Conservation (phyloP, 2,888 invertebrate genomes). For the Adelphocoris suturalis region DNA sequence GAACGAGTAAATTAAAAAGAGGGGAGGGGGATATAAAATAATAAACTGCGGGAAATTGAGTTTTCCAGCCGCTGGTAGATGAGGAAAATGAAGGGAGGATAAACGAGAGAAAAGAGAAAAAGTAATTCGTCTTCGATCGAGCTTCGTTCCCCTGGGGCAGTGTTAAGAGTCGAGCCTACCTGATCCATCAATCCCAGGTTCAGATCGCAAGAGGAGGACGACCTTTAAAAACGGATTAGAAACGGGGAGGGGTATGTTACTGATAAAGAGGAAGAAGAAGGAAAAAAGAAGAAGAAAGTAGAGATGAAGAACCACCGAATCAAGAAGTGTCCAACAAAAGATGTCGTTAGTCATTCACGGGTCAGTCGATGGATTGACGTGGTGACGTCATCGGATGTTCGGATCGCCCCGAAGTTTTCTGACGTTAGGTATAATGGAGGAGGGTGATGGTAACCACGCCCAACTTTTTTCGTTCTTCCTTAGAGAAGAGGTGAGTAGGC, state of each 20-base stretch:
- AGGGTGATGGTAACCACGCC: slow-evolving; percentile 15
- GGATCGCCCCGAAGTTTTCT: neutral
- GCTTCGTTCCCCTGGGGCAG: neutral
- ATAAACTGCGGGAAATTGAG: neutral
- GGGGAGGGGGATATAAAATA: neutral
- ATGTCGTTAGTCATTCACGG: slow-evolving; percentile 23
- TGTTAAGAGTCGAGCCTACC: neutral
- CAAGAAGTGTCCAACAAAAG: neutral
- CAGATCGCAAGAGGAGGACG: neutral
- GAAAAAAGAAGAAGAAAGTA: neutral
- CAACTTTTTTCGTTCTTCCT: slow-evolving; percentile 12
- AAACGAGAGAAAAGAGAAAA: neutral
- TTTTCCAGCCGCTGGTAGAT: neutral
- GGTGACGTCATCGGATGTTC: slow-evolving; percentile 22
- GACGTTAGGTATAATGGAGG: neutral
- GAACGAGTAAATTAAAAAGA: too few relatives aligned
- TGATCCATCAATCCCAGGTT: slow-evolving; percentile 38
- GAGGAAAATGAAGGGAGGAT: neutral
- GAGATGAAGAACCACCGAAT: neutral
- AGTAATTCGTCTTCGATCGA: slow-evolving; percentile 32
- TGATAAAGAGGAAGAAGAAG: too few relatives aligned
- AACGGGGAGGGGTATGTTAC: neutral
- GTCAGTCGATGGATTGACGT: slow-evolving; percentile 13
- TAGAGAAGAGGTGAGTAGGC: neutral
- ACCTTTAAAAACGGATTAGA: neutral